Conservation (phyloP, 37 sponge, comb jelly and placozoan genomes). For the Cladorhizidae sp. region DNA sequence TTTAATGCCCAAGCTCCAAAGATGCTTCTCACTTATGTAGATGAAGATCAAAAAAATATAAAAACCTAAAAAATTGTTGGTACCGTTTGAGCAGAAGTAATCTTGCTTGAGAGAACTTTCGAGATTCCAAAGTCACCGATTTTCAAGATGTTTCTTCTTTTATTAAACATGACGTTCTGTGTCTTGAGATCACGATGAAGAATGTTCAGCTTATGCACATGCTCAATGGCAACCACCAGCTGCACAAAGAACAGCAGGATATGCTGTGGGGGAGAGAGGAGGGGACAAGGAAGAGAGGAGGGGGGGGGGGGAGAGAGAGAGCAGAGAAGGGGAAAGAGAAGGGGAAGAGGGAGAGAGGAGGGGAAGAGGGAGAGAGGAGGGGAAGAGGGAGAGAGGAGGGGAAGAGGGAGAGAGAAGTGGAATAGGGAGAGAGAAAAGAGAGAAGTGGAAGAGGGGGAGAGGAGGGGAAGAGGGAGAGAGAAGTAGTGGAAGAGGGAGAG, state of each 20-base stretch:
- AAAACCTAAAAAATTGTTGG: too few species aligned
- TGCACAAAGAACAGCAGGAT: constrained; percentile 85
- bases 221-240: constrained; percentile 75
- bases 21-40: too few species aligned
- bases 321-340: neutral
- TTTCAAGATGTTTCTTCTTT: constrained; percentile 73
- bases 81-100: constrained; percentile 85
- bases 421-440: too few species aligned
- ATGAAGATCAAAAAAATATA: too few species aligned
- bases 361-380: neutral
- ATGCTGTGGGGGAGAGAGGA: constrained; percentile 36
- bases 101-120: constrained; percentile 90
- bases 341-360: neutral
- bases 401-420: too few species aligned
- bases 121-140: constrained; percentile 93
- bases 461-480: too few species aligned
- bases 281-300: constrained; percentile 1
- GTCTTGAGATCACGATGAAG: constrained; percentile 92
- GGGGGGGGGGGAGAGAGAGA: neutral
- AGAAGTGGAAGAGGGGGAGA: too few species aligned
- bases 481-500: too few species aligned
- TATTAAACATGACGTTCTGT: constrained; percentile 86
- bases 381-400: neutral
- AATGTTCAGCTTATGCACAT: constrained; percentile 85
- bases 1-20: too few species aligned